A percentile compares a stretch with the other conserved stretches of the same genome.
Evolutionary conservation across 37 sponge, comb jelly and placozoan species (phyloP).

Genomic region (Chondrosia reniformis): DNA sequence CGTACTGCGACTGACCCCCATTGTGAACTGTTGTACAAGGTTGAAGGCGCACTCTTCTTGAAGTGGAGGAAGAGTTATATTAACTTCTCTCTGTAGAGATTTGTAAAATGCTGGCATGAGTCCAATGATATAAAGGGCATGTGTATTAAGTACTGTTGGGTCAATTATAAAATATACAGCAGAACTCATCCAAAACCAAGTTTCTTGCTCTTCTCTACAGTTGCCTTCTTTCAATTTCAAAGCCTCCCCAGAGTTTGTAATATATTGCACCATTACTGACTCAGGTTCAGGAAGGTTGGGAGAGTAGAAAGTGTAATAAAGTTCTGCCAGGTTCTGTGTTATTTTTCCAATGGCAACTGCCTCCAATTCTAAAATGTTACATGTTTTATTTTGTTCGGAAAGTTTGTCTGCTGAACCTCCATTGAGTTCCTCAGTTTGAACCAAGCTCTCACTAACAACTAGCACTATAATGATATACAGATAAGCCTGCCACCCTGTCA

Average conservation of each 20-base stretch:
- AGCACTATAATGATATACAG: no score
- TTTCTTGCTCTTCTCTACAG: neutral
- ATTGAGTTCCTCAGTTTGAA: no score
- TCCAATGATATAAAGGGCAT: neutral
- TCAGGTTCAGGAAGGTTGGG: neutral
- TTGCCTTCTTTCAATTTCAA: neutral
- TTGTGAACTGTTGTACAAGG: conserved; percentile 4
- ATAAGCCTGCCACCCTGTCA: no score
- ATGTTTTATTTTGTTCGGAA: no score
- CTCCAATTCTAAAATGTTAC: no score
- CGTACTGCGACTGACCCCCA: neutral
- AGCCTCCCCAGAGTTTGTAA: neutral
- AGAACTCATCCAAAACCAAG: conserved; percentile 12
- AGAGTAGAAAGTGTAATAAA: no score
- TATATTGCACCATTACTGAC: neutral
- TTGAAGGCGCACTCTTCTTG: neutral
- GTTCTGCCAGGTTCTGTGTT: no score
- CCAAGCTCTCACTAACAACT: no score
- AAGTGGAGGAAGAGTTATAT: neutral
- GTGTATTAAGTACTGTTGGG: neutral
- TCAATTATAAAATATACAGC: conserved; percentile 3
- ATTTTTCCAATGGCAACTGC: no score
- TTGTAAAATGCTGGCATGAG: neutral
- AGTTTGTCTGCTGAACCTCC: no score
- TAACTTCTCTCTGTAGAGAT: neutral